Base-by-base conservation (phyloP, 2,888 invertebrate genomes). In the Sesia apiformis region DNA sequence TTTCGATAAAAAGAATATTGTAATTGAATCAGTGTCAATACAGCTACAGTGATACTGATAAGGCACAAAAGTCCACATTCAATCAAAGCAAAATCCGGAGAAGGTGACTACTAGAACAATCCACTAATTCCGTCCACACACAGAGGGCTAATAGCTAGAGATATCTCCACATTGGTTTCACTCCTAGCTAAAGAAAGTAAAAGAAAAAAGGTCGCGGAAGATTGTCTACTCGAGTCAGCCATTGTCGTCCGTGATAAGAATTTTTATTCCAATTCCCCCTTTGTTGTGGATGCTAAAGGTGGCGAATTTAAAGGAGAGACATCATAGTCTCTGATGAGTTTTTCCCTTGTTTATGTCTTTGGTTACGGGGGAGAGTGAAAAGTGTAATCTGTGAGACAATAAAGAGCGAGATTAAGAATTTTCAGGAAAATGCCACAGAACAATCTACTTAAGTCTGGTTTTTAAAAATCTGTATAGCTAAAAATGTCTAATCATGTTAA, bases 351-450 rank as follows among this genome's bases (percentile, higher is more conserved):
- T 72, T 72, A 72, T 69, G 64, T 64, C 70, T 69, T 61, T 58
- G 60, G 61, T 63, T 62, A 63, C 58, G 5, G 50, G 56, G 58
- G 50, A 52, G 55, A 56, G 55, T 62, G 63, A 76, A 74, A 74
- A 65, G 64, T 68, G 70, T 78, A 78, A 79, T 80, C 78, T 76
- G 64, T 69, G 63, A 61, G 68, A 72, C 73, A 72, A 71, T 69
- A 70, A 60, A 6, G 56, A 61, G 59, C 58, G 58, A 43, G 52
- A 52, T 52, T 52, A 52, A 52, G 8, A 8, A 46, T 46, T 46
- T 46, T 46, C 4, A n/a, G 46, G 46, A 46, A 23, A 46, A 8
- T 46, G 46, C 7, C 46, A 46, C 46, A 23, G 23, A 23, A 23
- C 23, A 23, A 23, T 23, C 23, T 23, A 23, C 23, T 23, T 23